phyloP scores from a whole-genome alignment of 2,888 invertebrate species.

The Dimorphilus gyrociliatus region DNA sequence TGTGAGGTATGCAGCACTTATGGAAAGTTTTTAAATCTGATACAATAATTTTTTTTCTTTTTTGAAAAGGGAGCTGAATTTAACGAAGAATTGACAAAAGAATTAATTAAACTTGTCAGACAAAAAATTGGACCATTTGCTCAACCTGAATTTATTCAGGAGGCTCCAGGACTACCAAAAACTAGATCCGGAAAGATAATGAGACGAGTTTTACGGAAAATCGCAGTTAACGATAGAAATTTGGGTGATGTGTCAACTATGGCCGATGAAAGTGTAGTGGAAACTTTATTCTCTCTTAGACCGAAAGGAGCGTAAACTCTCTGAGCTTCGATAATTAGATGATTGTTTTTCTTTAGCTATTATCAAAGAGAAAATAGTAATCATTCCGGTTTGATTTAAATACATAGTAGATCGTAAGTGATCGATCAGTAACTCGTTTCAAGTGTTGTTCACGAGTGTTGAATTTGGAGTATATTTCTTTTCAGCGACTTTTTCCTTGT shows the following conservation, averaged over 20 bases:
- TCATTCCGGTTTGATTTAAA: no score
- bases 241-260: slow-evolving; percentile 85
- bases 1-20: slow-evolving; percentile 45
- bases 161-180: slow-evolving; percentile 83
- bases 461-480: no score
- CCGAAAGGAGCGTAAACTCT: slow-evolving; percentile 10
- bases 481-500: no score
- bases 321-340: no score
- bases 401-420: no score
- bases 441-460: no score
- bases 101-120: slow-evolving; percentile 44
- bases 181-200: slow-evolving; percentile 96
- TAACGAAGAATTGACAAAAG: slow-evolving; percentile 49
- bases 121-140: slow-evolving; percentile 86
- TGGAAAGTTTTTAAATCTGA: slow-evolving; percentile 1
- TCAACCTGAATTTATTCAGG: slow-evolving; percentile 78
- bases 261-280: slow-evolving; percentile 76
- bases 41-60: slow-evolving; percentile 3
- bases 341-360: no score
- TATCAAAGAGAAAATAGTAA: no score
- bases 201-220: slow-evolving; percentile 79
- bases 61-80: slow-evolving; percentile 42
- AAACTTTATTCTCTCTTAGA: slow-evolving; percentile 22
- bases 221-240: slow-evolving; percentile 70
- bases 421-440: no score